Conservation (phyloP, 2,888 invertebrate genomes). For the Selenia dentaria region DNA sequence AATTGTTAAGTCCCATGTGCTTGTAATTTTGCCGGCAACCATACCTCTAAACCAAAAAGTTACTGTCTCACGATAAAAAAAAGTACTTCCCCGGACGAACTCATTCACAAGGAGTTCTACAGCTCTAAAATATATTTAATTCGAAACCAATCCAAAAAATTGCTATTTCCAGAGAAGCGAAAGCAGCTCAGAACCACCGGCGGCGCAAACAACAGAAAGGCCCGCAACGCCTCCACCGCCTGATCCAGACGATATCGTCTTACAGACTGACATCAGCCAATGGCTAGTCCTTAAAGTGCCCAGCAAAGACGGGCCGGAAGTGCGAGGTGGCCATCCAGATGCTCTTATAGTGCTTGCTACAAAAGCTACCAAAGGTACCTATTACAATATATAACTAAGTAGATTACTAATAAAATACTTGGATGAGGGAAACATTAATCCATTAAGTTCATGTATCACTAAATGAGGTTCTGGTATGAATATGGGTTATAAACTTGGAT, state of each 20-base stretch:
- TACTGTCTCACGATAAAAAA: too few species aligned
- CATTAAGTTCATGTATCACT: background rate
- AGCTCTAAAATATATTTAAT: too few species aligned
- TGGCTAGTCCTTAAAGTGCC: slow-evolving; percentile 92
- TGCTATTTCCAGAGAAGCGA: slow-evolving; percentile 57
- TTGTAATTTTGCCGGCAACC: too few species aligned
- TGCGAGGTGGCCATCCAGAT: slow-evolving; percentile 96
- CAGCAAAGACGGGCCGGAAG: slow-evolving; percentile 94
- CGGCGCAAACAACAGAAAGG: slow-evolving; percentile 36
- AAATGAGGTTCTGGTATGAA: slow-evolving; percentile 8
- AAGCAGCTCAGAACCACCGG: slow-evolving; percentile 57
- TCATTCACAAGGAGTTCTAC: too few species aligned
- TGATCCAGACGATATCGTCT: slow-evolving; percentile 86
- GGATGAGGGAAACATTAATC: background rate
- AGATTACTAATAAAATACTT: too few species aligned
- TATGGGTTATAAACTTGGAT: background rate
- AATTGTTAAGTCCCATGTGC: too few species aligned
- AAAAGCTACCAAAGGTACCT: slow-evolving; percentile 93
- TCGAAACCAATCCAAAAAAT: background rate
- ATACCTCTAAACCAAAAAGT: too few species aligned
- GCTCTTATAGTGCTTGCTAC: slow-evolving; percentile 98
- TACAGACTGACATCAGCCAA: slow-evolving; percentile 92
- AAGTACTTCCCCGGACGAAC: too few species aligned
- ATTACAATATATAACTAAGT: too few species aligned
- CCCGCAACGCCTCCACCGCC: slow-evolving; percentile 39